Percentiles rank a stretch among this genome's conserved stretches.
Conservation (phyloP, 2,113 vertebrate species). For the Pimephales promelas region DNA sequence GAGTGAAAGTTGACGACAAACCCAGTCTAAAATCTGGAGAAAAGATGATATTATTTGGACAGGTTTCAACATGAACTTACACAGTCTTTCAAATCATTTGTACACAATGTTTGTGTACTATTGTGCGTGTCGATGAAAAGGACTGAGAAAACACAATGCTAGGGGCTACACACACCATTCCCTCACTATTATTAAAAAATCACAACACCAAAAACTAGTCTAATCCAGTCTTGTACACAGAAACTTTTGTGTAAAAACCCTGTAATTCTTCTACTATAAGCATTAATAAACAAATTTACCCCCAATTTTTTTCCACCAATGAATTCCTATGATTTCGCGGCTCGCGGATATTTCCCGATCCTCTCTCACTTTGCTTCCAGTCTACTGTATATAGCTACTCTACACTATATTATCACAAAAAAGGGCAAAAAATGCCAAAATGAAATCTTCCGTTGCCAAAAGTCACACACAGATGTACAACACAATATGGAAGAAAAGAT, state of each 20-base stretch:
- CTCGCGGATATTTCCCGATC: too few species aligned
- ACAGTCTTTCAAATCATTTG: neutral
- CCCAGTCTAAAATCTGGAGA: neutral
- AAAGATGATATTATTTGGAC: neutral
- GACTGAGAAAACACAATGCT: slow-evolving; percentile 64
- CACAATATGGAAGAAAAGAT: neutral
- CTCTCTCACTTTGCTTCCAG: too few species aligned
- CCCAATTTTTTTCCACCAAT: neutral
- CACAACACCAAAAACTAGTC: slow-evolving; percentile 45
- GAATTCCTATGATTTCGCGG: neutral
- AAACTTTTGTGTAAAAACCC: slow-evolving; percentile 18
- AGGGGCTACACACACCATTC: slow-evolving; percentile 63
- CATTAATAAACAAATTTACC: too few species aligned
- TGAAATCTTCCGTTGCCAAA: neutral
- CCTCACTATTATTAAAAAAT: slow-evolving; percentile 58
- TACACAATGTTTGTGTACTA: neutral
- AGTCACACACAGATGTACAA: neutral
- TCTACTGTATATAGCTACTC: too few species aligned
- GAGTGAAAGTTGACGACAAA: slow-evolving; percentile 7
- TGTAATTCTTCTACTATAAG: too few species aligned
- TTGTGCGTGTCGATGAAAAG: slow-evolving; percentile 21
- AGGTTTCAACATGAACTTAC: neutral
- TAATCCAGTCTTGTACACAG: neutral
- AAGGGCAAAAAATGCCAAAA: neutral
- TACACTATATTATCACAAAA: too few species aligned